phyloP scores from a whole-genome alignment of 2,113 vertebrate species.

The Tonatia bakeri region DNA sequence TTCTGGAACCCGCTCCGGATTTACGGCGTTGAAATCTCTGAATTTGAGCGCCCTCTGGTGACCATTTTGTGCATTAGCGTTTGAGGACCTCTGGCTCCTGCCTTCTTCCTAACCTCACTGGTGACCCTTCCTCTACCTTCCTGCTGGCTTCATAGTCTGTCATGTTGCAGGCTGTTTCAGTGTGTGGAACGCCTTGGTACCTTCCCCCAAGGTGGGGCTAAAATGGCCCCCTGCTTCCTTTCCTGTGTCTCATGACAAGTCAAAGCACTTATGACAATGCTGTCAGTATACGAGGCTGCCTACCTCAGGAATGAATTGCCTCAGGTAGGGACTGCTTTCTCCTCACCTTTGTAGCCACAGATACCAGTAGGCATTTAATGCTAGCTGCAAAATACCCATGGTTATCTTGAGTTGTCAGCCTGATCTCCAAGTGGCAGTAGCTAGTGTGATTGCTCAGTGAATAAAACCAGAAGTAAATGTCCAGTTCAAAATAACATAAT shows the following conservation, averaged over 20 bases:
- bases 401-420: background rate
- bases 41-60: slow-evolving; percentile 43
- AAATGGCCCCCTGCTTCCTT: background rate
- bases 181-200: background rate
- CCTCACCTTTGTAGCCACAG: background rate
- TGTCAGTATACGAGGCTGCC: background rate
- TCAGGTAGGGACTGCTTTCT: too few species aligned
- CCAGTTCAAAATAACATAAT: background rate
- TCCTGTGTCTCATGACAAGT: accelerated
- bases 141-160: background rate
- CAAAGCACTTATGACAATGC: accelerated
- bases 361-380: background rate
- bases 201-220: background rate
- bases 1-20: background rate
- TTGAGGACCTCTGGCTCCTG: background rate
- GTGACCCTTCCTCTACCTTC: too few species aligned
- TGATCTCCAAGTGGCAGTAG: background rate
- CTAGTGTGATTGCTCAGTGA: background rate
- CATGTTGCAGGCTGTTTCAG: background rate
- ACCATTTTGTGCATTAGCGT: background rate
- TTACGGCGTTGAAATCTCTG: background rate
- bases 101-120: background rate
- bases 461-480: background rate
- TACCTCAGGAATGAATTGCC: accelerated
- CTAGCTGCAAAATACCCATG: background rate